Conservation (phyloP, 2,797 vertebrate genomes). For the Phataginus tetradactyla region DNA sequence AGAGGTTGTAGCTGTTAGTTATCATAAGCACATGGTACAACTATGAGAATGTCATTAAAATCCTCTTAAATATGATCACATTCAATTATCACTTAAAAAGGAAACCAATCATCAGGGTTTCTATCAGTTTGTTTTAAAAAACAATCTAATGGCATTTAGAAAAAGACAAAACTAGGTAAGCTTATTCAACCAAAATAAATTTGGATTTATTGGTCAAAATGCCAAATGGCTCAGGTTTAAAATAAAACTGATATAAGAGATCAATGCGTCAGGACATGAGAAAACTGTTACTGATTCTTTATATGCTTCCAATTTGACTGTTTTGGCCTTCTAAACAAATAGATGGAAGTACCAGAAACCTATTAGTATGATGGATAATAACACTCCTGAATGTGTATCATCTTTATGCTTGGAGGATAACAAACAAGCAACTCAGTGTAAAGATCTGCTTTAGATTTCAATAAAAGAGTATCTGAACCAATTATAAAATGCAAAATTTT, state of each 20-base stretch:
- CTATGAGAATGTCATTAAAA: neutral
- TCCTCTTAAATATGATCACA: neutral
- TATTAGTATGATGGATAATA: conserved; percentile 80
- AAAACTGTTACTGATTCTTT: conserved; percentile 74
- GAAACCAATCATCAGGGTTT: neutral
- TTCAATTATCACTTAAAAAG: conserved; percentile 3
- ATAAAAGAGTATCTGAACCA: conserved; percentile 19
- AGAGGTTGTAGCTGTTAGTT: neutral
- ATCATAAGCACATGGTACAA: neutral
- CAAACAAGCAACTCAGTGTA: conserved; percentile 73
- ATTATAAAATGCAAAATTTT: conserved; percentile 32
- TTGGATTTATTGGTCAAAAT: conserved; percentile 67
- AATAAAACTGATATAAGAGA: conserved; percentile 69
- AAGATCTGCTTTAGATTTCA: neutral
- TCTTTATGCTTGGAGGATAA: conserved; percentile 63
- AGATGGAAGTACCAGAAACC: conserved; percentile 79
- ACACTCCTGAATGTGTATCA: neutral
- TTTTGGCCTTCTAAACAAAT: conserved; percentile 76
- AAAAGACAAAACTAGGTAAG: conserved; percentile 45
- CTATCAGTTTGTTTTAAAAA: neutral
- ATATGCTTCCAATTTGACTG: conserved; percentile 77
- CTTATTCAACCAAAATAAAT: conserved; percentile 55
- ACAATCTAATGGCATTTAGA: neutral
- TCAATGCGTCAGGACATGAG: conserved; percentile 61
- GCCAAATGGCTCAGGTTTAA: conserved; percentile 57